Evolutionary conservation across 2,888 invertebrate genomes (phyloP), one percentile per base, ranked within the genome.

Genomic region (Ashinkailepas kermadecensis): DNA sequence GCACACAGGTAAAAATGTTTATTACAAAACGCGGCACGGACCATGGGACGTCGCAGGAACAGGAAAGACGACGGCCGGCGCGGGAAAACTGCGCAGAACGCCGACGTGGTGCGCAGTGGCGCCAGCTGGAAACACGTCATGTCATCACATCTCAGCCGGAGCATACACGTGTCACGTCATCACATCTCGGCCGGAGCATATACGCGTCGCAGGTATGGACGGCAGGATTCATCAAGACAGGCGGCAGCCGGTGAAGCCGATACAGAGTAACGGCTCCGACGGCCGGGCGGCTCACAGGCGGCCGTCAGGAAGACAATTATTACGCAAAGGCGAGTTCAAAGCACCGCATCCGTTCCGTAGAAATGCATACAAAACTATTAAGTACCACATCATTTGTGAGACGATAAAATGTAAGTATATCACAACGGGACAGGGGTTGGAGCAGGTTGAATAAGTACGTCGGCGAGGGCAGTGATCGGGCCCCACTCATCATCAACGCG

Each of bases 281-380:
- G 8, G 18, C 15, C 13, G 15, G 18, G 2, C 13, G 62, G 62
- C 62, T 4, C 12, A 7, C 15, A 15, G 70, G 25, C 39, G 39
- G 39, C 11, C 62, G 18, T 4, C 18, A 18, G 62, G 62, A 23
- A 67, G 65, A 67, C 65, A 13, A 23, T 67, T 67, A 23, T 23
- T 67, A 21, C 65, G 23, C 65, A 15, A 8, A 39, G 39, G 13
- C 6, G 39, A 25, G 39, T 10, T n/a, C 64, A 18, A 15, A 18
- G 18, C 64, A 15, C 70, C n/a, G 12, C 12, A 25, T 11, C 11
- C 25, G 39, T 15, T 70, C 39, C 7, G 70, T 23, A 70, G 65
- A 70, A 70, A 70, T 39, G 70, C 70, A 70, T 70, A 70, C 39
- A 25, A 70, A 62, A 70, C 39, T 7, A 39, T 62, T 70, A 70